phyloP scores from a whole-genome alignment of 2,797 vertebrate genomes.

The Lagocephalus sceleratus region DNA sequence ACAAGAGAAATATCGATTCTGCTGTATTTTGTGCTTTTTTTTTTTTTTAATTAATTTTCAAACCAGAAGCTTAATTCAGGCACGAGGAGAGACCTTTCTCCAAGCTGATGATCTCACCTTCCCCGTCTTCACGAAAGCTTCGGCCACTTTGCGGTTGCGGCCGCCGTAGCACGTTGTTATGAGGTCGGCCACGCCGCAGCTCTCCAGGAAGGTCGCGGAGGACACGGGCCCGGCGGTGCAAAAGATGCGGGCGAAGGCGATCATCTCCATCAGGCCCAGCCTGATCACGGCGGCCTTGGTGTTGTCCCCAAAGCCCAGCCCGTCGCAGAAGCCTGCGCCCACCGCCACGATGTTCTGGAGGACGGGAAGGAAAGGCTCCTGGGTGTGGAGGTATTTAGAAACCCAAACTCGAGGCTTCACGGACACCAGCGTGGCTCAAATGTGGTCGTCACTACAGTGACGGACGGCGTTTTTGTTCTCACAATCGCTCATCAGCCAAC shows the following conservation, averaged over 20 bases:
- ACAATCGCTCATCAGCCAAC: no score
- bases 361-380: no score
- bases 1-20: not conserved
- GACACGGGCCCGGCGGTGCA: slow-evolving; percentile 82
- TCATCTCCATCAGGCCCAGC: slow-evolving; percentile 97
- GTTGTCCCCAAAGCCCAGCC: slow-evolving; percentile 94
- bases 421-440: no score
- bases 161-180: slow-evolving; percentile 97
- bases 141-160: slow-evolving; percentile 91
- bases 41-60: not conserved
- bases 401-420: no score
- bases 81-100: not conserved
- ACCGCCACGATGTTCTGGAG: slow-evolving; percentile 91
- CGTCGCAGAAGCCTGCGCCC: slow-evolving; percentile 96
- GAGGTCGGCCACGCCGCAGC: slow-evolving; percentile 93
- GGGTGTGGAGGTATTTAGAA: no score
- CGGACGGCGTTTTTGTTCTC: no score
- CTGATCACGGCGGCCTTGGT: slow-evolving; percentile 96
- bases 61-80: not conserved
- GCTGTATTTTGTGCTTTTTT: not conserved
- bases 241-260: slow-evolving; percentile 88
- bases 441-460: no score
- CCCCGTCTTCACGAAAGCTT: slow-evolving; percentile 90
- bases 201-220: slow-evolving; percentile 89
- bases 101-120: slow-evolving; percentile 57